Conservation (phyloP, 1,140 invertebrate genomes). For the Leguminivora glycinivorella region DNA sequence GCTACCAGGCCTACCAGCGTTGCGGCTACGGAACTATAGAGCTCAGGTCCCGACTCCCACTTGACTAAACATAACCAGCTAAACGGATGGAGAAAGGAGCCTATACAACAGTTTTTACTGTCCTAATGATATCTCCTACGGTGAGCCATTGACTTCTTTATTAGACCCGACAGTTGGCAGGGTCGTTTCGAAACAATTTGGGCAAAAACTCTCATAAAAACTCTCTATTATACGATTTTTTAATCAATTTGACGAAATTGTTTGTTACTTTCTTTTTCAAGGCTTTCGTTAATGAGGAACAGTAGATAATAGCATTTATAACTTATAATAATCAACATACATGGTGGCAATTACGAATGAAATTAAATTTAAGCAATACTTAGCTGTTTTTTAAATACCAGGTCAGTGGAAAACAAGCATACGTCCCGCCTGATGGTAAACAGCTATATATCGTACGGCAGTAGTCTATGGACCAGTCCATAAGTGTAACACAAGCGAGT, state of each 20-base stretch:
- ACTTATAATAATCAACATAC: too few species aligned
- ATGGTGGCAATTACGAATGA: too few species aligned
- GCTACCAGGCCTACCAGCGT: too few species aligned
- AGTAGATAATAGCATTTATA: neutral
- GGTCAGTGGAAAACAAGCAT: too few species aligned
- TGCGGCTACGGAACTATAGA: neutral
- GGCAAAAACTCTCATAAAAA: conserved; percentile 1
- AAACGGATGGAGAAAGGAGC: neutral
- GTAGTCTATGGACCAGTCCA: too few species aligned
- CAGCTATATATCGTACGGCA: too few species aligned
- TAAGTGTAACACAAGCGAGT: too few species aligned
- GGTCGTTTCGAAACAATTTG: conserved; percentile 6
- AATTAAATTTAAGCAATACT: too few species aligned
- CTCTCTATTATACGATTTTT: neutral
- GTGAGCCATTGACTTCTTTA: neutral
- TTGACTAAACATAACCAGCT: neutral
- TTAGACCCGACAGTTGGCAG: neutral
- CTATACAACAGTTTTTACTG: neutral
- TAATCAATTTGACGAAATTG: neutral
- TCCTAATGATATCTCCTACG: neutral
- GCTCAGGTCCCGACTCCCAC: neutral
- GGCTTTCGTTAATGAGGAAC: neutral
- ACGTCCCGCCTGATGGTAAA: too few species aligned
- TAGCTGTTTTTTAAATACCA: too few species aligned
- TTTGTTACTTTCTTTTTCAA: neutral